Base-by-base conservation (phyloP, 2,797 vertebrate genomes). In the Triplophysa yarkandensis region DNA sequence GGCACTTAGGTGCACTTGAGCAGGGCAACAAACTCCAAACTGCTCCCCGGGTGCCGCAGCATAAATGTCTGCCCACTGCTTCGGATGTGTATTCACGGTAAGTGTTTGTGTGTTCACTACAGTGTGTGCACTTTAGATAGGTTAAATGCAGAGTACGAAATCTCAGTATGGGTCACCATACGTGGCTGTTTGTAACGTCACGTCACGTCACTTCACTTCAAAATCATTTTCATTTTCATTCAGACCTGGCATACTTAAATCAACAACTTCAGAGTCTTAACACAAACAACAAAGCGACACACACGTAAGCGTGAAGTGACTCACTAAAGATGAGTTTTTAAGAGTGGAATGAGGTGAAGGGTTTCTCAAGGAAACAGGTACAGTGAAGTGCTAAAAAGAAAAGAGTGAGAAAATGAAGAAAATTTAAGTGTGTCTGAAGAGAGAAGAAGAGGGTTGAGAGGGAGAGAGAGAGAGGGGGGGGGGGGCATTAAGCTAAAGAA, bases 351-450 rank as follows among this genome's bases (percentile, higher is more conserved):
- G 8, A 71, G 32, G 25, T 19, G 1, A 27, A 55, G 1, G 2
- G 8, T 28, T n/a, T 43, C 19, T 39, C 3, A 10, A 46, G 11
- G 44, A 48, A 44, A 25, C 11, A 11, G 28, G 21, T 52, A n/a
- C 46, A 17, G 25, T 23, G 23, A 11, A 52, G 39, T 34, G 41
- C 41, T 46, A 27, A 19, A 52, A 74, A 27, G 54, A 62, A 70
- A n/a, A 28, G 25, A 43, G 36, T 44, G 57, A 52, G 21, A 52
- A 63, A 62, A 76, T 55, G 17, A 43, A 71, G 30, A 34, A 55
- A 30, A 68, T 61, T 28, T 54, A 72, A 71, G 43, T 44, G 17
- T 57, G 44, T 63, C 60, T 70, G 61, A 74, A 68, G 57, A 70
- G 55, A 65, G 32, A 36, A 43, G 27, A 60, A 21, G 27, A 32